Conservation (phyloP, 2,888 invertebrate genomes). For the Megastigmus dorsalis region DNA sequence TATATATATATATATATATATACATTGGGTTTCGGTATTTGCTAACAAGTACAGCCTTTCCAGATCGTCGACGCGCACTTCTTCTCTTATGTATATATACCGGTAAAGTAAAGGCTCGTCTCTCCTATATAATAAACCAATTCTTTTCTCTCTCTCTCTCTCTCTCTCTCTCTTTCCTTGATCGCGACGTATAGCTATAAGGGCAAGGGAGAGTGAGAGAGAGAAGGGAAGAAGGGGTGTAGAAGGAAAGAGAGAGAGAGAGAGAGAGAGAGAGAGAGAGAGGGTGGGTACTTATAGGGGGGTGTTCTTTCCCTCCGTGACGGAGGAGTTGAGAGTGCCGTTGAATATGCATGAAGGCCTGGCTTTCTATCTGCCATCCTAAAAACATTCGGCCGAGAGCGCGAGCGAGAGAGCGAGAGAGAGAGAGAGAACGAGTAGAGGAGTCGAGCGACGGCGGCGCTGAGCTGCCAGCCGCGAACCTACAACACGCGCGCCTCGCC, state of each 20-base stretch:
- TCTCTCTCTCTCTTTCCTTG: constrained; percentile 58
- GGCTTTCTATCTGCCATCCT: constrained; percentile 73
- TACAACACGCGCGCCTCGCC: constrained; percentile 39
- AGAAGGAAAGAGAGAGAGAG: constrained; percentile 40
- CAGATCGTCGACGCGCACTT: background rate
- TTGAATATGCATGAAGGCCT: constrained; percentile 74
- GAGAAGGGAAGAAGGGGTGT: constrained; percentile 51
- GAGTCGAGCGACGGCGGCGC: constrained; percentile 53
- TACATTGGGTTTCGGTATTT: too few species aligned
- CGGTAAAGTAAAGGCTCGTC: constrained; percentile 50
- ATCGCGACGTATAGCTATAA: constrained; percentile 58
- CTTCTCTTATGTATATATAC: too few species aligned
- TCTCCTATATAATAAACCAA: constrained; percentile 60
- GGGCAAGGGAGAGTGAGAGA: constrained; percentile 57
- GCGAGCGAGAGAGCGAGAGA: too few species aligned
- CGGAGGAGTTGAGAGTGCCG: constrained; percentile 75
- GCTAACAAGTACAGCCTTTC: constrained; percentile 25
- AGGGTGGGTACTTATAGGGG: constrained; percentile 59
- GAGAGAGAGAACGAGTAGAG: too few species aligned
- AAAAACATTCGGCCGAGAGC: constrained; percentile 71
- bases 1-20: too few species aligned
- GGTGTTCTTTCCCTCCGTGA: constrained; percentile 74
- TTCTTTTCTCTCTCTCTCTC: constrained; percentile 56
- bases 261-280: constrained; percentile 51
- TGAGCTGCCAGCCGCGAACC: constrained; percentile 54